Percentiles rank a stretch among this genome's conserved stretches.
These are phyloP conservation scores for Habrosyne pyritoides DNA, from an alignment of 2,888 invertebrate genomes.

Conservation along the genomic window DNA sequence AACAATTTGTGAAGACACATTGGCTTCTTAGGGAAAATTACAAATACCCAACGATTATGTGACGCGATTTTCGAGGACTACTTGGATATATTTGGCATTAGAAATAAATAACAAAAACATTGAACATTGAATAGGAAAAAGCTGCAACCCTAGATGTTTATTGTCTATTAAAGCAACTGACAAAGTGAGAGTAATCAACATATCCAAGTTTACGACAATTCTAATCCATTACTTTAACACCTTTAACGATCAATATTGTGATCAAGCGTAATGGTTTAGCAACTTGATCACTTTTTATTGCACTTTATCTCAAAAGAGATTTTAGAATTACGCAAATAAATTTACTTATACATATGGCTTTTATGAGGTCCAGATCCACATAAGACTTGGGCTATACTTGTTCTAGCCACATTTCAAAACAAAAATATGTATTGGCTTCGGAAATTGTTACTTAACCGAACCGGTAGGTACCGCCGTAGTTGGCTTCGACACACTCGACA, in stretches of 20 bases:
- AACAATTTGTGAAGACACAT: conserved; percentile 5
- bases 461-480: background rate
- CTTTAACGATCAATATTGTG: background rate
- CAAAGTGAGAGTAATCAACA: conserved; percentile 26
- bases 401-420: background rate
- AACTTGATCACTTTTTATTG: background rate
- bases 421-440: background rate
- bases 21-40: background rate
- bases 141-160: conserved; percentile 25
- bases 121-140: background rate
- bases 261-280: background rate
- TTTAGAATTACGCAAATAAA: background rate
- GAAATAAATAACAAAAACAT: background rate
- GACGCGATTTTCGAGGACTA: conserved; percentile 19
- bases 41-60: conserved; percentile 13
- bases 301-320: background rate
- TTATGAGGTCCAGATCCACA: background rate
- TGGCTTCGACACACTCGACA: background rate
- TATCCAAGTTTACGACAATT: conserved; percentile 31
- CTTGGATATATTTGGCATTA: background rate
- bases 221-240: conserved; percentile 15
- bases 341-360: too few species aligned
- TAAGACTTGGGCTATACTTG: background rate
- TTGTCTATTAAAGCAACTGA: conserved; percentile 33
- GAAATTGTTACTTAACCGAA: background rate